These are phyloP conservation scores for Cerastis rubricosa DNA, from an alignment of 2,888 invertebrate genomes.

Conservation along the genomic window DNA sequence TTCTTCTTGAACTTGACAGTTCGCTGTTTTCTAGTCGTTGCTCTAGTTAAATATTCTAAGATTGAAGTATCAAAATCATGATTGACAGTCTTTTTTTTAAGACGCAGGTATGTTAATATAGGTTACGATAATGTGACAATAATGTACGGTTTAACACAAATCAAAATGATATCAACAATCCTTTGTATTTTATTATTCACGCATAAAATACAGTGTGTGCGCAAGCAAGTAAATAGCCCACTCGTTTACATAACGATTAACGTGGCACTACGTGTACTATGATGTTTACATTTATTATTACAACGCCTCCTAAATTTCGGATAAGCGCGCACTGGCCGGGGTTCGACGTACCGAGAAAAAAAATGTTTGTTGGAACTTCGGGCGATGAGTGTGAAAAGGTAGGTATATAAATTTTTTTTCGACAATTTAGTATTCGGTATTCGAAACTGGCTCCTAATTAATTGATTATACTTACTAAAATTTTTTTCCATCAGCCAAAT, in stretches of 20 bases:
- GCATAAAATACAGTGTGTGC: conserved; percentile 38
- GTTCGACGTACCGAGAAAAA: conserved; percentile 51
- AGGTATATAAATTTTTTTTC: conserved; percentile 22
- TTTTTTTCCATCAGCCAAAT: neutral
- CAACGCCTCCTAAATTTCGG: conserved; percentile 55
- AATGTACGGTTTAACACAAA: conserved; percentile 27
- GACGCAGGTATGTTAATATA: neutral
- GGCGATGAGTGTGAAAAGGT: conserved; percentile 41
- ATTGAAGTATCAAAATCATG: neutral
- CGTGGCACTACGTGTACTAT: conserved; percentile 57
- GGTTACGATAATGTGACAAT: conserved; percentile 22
- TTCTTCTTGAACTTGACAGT: neutral
- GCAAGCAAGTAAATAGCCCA: conserved; percentile 49
- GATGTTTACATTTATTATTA: conserved; percentile 59
- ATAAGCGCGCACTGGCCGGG: conserved; percentile 36
- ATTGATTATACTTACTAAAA: neutral
- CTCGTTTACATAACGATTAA: conserved; percentile 59
- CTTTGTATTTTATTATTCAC: conserved; percentile 49
- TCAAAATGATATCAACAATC: conserved; percentile 33
- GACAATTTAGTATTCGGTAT: neutral
- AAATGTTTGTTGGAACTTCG: conserved; percentile 33
- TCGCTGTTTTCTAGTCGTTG: neutral
- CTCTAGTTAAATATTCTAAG: neutral
- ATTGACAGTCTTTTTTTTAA: neutral
- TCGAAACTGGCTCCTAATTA: neutral